These are phyloP conservation scores for Heteropelma amictum DNA, from an alignment of 2,888 invertebrate species.

Conservation along the genomic window DNA sequence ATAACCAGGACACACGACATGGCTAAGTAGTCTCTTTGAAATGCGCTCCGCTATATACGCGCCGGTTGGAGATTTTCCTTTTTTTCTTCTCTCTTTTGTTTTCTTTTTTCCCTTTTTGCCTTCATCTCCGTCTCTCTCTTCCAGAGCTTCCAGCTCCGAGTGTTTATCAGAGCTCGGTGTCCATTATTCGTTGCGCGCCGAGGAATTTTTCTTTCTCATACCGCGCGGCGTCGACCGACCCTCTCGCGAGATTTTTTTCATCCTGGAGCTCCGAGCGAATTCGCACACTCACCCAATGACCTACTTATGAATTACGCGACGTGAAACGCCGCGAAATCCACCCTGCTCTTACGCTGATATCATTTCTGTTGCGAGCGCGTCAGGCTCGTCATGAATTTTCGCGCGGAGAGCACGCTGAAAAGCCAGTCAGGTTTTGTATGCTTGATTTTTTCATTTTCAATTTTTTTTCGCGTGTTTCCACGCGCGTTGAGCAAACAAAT, in stretches of 20 bases:
- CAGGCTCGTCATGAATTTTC: too few relatives aligned
- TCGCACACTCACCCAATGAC: conserved; percentile 56
- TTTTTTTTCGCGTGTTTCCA: too few relatives aligned
- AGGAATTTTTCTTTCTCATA: conserved; percentile 53
- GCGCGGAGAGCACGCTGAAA: too few relatives aligned
- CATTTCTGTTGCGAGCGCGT: too few relatives aligned
- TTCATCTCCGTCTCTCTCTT: conserved; percentile 24
- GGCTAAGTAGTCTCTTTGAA: conserved; percentile 57
- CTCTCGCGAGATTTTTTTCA: conserved; percentile 14
- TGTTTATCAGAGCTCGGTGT: conserved; percentile 12
- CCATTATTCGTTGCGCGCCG: conserved; percentile 49
- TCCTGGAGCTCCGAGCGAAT: neutral
- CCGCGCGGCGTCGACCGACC: conserved; percentile 22
- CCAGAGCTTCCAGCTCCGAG: too few relatives aligned
- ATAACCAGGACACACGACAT: conserved; percentile 41
- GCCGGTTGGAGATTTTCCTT: conserved; percentile 49
- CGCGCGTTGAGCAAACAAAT: too few relatives aligned
- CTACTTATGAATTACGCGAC: conserved; percentile 26
- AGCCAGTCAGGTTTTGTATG: too few relatives aligned
- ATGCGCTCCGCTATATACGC: conserved; percentile 49
- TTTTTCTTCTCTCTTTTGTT: conserved; percentile 18
- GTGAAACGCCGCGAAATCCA: neutral
- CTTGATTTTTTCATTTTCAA: too few relatives aligned
- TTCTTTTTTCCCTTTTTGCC: conserved; percentile 31
- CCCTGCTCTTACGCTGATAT: too few relatives aligned